Base-by-base conservation (phyloP, 2,113 vertebrate genomes). In the Podiceps cristatus region DNA sequence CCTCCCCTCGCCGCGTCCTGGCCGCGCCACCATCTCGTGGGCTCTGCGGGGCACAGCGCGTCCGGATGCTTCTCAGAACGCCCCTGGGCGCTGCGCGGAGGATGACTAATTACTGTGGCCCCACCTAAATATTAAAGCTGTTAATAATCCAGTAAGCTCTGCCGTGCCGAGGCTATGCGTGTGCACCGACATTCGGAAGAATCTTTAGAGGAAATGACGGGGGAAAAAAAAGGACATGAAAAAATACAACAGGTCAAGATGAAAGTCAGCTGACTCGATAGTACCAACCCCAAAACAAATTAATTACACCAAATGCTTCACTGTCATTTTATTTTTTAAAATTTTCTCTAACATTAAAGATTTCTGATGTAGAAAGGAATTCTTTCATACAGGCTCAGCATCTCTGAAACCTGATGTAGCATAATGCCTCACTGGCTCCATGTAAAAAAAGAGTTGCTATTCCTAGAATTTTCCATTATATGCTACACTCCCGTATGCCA, bases 21-120 rank as follows among this genome's bases (percentile, higher is more conserved):
- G 1, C 4, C 19, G 1, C 7, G 0, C 11, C 5, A n/a, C 6
- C 33, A 4, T 4, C 19, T 37, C 18, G 16, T 4, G 37, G 20
- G 40, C 15, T 13, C 42, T 12, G 28, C 18, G 7, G 58, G 33
- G 42, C 29, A 7, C 37, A 6, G 37, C 17, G 13, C 5, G 20
- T 22, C 27, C n/a, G 4, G 10, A 53, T 22, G 40, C 5, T 49
- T 60, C 17, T 9, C 18, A 27, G 24, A 17, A 13, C 35, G 6
- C 35, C 52, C 8, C 6, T 11, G 63, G 52, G 72, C 44, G 7
- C 27, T 4, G 0, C 13, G 7, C 33, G 13, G 33, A 35, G 9
- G 16, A n/a, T 6, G 35, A 23, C 53, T 13, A 29, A 29, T 23
- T 31, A 8, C 23, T 20, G 31, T 18, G 49, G 24, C 33, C 28